Conservation (phyloP, 2,888 invertebrate species). For the Crioceris asparagi region DNA sequence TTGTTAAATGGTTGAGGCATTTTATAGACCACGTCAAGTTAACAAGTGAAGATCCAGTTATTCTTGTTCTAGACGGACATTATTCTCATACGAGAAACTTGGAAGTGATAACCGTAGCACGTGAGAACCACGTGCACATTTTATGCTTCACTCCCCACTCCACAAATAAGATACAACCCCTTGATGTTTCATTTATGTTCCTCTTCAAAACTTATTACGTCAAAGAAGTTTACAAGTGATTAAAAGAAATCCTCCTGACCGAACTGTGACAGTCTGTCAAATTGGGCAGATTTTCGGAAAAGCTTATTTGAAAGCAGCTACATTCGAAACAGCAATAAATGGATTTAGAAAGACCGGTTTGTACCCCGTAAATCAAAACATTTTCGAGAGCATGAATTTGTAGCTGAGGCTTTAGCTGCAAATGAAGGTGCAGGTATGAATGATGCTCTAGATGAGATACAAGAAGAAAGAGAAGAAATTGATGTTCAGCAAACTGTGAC, state of each 20-base stretch:
- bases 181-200: too few species aligned
- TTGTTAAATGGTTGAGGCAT: too few species aligned
- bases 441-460: too few species aligned
- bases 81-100: conserved; percentile 11
- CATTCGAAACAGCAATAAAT: conserved; percentile 8
- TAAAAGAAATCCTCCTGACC: too few species aligned
- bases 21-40: too few species aligned
- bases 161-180: too few species aligned
- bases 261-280: not conserved
- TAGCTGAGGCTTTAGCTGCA: conserved; percentile 5
- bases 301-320: conserved; percentile 7
- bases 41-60: conserved; percentile 8
- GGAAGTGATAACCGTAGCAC: conserved; percentile 24
- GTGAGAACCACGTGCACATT: conserved; percentile 27
- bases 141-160: too few species aligned
- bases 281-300: conserved; percentile 4
- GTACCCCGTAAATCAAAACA: conserved; percentile 7
- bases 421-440: too few species aligned
- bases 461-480: too few species aligned
- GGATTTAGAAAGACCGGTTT: conserved; percentile 11
- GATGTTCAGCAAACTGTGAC: too few species aligned
- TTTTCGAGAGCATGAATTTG: conserved; percentile 11
- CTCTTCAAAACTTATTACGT: too few species aligned
- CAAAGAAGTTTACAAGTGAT: too few species aligned
- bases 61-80: conserved; percentile 12